Evolutionary conservation across 2,797 vertebrate species (phyloP).

Genomic region (Thripadectes ignobilis): DNA sequence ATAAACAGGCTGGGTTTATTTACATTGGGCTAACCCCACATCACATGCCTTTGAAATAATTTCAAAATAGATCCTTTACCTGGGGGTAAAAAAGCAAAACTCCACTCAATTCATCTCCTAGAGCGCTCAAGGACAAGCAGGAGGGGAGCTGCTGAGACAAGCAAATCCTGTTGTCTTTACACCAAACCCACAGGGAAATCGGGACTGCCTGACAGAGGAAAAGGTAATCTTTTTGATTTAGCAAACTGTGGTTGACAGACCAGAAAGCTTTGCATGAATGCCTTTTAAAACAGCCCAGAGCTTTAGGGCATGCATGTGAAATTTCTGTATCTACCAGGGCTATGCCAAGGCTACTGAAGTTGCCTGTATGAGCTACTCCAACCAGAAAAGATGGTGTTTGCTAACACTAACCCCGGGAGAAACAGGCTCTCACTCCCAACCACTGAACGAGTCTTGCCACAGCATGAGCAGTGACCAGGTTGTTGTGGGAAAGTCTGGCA

Average conservation of each 20-base stretch:
- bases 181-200: background rate
- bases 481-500: constrained; percentile 13
- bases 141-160: constrained; percentile 8
- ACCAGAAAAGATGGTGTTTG: background rate
- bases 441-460: background rate
- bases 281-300: background rate
- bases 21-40: background rate
- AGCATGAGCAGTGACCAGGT: background rate
- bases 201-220: background rate
- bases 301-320: constrained; percentile 15
- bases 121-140: background rate
- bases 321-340: background rate
- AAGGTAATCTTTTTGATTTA: background rate
- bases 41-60: background rate
- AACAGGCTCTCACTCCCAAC: background rate
- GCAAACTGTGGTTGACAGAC: background rate
- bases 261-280: constrained; percentile 49
- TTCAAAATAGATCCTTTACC: background rate
- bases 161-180: constrained; percentile 36
- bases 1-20: background rate
- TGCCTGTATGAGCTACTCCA: background rate
- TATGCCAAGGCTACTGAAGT: background rate
- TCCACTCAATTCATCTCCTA: background rate
- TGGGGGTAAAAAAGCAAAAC: background rate
- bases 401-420: background rate